phyloP scores from a whole-genome alignment of 2,797 vertebrate genomes.

The Mus spretus region DNA sequence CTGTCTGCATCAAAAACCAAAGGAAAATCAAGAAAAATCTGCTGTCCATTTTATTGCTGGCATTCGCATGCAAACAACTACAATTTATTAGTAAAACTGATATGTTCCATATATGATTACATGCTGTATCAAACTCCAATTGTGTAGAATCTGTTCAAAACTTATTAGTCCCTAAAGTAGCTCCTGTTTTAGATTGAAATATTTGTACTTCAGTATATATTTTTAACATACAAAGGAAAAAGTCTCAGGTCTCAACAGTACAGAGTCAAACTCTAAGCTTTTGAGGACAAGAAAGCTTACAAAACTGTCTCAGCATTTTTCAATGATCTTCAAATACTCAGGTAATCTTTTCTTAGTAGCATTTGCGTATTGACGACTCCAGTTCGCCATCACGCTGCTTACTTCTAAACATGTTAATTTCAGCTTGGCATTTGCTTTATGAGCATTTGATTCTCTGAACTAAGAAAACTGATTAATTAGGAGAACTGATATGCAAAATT shows the following conservation, averaged over 20 bases:
- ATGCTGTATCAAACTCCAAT: neutral
- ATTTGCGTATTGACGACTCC: constrained; percentile 63
- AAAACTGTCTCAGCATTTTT: constrained; percentile 23
- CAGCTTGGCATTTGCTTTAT: constrained; percentile 86
- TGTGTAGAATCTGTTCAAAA: neutral
- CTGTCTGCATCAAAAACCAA: neutral
- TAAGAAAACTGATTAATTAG: constrained; percentile 86
- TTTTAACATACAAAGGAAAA: constrained; percentile 43
- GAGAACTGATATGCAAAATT: constrained; percentile 84
- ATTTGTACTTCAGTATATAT: neutral
- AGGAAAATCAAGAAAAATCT: neutral
- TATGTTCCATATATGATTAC: neutral
- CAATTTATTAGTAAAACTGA: neutral
- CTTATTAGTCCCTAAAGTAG: neutral
- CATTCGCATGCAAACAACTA: constrained; percentile 6
- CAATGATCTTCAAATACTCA: neutral
- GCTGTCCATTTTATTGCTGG: neutral
- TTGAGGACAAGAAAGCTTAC: neutral
- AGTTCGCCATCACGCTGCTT: constrained; percentile 72
- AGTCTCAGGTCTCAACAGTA: neutral
- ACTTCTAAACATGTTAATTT: constrained; percentile 86
- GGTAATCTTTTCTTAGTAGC: constrained; percentile 31
- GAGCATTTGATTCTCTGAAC: constrained; percentile 85
- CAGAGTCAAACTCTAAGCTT: neutral
- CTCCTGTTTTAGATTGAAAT: neutral